These are phyloP conservation scores for Nowickia ferox DNA, from an alignment of 2,888 invertebrate genomes.

Conservation along the genomic window DNA sequence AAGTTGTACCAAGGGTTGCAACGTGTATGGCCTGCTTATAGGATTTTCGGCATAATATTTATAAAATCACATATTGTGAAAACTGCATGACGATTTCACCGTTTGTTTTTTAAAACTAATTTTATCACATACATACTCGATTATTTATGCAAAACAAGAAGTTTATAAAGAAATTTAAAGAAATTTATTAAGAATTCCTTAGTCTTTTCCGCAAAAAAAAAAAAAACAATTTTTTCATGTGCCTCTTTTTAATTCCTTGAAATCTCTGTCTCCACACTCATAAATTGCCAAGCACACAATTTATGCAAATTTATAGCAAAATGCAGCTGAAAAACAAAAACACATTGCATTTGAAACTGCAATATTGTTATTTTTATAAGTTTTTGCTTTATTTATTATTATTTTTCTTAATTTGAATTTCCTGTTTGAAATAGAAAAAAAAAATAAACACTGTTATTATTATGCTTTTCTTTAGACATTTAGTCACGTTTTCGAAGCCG, in stretches of 20 bases:
- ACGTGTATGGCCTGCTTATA: too few species aligned
- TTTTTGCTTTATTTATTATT: conserved; percentile 62
- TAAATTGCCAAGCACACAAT: conserved; percentile 29
- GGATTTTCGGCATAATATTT: too few species aligned
- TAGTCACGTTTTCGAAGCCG: conserved; percentile 66
- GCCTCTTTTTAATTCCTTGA: conserved; percentile 22
- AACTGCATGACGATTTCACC: too few species aligned
- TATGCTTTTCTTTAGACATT: conserved; percentile 61
- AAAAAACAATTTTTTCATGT: neutral
- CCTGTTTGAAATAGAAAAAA: conserved; percentile 63
- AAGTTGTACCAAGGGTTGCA: too few species aligned
- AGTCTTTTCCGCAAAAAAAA: neutral
- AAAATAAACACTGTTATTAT: conserved; percentile 19
- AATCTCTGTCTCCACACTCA: conserved; percentile 10
- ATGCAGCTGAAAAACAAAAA: conserved; percentile 32
- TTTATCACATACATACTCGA: too few species aligned
- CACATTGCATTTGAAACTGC: conserved; percentile 35
- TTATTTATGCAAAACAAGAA: too few species aligned
- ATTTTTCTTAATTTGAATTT: conserved; percentile 70
- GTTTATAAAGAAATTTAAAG: too few species aligned
- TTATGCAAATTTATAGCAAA: conserved; percentile 55
- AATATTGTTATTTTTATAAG: conserved; percentile 55
- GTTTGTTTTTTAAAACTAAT: too few species aligned
- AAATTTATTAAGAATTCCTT: too few species aligned
- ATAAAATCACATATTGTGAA: too few species aligned